Percentiles rank a stretch among this genome's conserved stretches.
Evolutionary conservation across 2,113 vertebrate species (phyloP).

Genomic region (Colius striatus): DNA sequence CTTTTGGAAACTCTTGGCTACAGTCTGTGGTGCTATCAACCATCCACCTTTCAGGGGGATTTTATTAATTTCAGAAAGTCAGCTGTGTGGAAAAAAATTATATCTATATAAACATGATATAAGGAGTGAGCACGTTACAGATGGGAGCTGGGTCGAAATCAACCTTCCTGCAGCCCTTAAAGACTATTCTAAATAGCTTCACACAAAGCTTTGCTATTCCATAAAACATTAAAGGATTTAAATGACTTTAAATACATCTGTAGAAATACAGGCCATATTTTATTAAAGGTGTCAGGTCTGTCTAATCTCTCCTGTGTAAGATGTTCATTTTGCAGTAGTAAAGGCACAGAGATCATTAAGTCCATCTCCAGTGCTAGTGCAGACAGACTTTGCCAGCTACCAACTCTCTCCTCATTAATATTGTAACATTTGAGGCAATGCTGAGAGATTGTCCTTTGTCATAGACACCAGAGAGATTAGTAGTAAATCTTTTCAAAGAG

Average conservation of each 20-base stretch:
- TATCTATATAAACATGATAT: constrained; percentile 38
- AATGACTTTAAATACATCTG: constrained; percentile 53
- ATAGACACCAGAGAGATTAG: constrained; percentile 14
- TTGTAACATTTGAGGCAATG: constrained; percentile 12
- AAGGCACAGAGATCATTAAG: constrained; percentile 50
- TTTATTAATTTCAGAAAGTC: constrained; percentile 22
- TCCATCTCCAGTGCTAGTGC: background rate
- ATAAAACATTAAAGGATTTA: constrained; percentile 57
- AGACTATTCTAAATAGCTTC: constrained; percentile 24
- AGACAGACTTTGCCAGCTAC: constrained; percentile 8
- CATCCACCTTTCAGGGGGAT: background rate
- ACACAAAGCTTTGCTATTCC: constrained; percentile 51
- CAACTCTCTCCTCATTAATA: constrained; percentile 48
- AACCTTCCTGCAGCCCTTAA: background rate
- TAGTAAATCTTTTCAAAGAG: constrained; percentile 42
- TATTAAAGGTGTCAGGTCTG: constrained; percentile 49
- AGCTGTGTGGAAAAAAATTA: background rate
- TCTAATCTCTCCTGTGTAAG: constrained; percentile 43
- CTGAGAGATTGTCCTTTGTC: constrained; percentile 27
- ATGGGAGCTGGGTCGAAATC: constrained; percentile 35
- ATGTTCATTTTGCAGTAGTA: constrained; percentile 29
- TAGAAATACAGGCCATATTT: constrained; percentile 40
- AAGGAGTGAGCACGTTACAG: constrained; percentile 6
- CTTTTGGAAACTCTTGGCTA: background rate
- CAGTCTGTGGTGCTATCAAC: background rate